phyloP scores from a whole-genome alignment of 1,140 invertebrate species.

The Oscheius sp. region DNA sequence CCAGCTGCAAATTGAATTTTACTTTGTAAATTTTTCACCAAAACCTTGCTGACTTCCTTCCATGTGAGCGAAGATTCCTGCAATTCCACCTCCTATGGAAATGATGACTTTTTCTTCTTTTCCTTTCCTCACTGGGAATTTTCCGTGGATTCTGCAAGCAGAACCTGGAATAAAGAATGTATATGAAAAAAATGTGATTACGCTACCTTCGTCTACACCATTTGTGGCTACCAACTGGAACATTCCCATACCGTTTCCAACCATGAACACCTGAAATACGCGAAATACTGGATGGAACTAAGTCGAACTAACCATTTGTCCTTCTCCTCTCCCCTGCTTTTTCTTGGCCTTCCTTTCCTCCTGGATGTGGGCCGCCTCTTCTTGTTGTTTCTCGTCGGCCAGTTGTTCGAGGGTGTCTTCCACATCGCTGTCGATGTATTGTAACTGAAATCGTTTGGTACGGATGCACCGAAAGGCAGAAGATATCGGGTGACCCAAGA shows the following conservation, averaged over 20 bases:
- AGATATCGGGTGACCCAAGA: too few species aligned
- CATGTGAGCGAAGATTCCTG: constrained; percentile 45
- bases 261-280: constrained; percentile 47
- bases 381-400: constrained; percentile 52
- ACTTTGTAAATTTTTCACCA: neutral
- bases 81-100: constrained; percentile 44
- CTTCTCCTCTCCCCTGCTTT: constrained; percentile 18
- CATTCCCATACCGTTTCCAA: constrained; percentile 58
- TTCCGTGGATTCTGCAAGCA: constrained; percentile 53
- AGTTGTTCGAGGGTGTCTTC: constrained; percentile 48
- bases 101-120: constrained; percentile 51
- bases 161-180: constrained; percentile 41
- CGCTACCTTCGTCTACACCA: constrained; percentile 18
- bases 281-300: neutral
- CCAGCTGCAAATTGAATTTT: constrained; percentile 5
- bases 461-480: too few species aligned
- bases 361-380: constrained; percentile 50
- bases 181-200: constrained; percentile 3
- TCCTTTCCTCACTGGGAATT: constrained; percentile 50
- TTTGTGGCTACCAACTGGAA: constrained; percentile 53
- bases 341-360: constrained; percentile 33
- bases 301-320: constrained; percentile 31
- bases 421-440: constrained; percentile 50
- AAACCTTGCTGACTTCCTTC: constrained; percentile 32
- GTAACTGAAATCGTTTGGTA: constrained; percentile 46